Base-by-base conservation (phyloP, 1,140 invertebrate genomes). In the Planococcus citri region DNA sequence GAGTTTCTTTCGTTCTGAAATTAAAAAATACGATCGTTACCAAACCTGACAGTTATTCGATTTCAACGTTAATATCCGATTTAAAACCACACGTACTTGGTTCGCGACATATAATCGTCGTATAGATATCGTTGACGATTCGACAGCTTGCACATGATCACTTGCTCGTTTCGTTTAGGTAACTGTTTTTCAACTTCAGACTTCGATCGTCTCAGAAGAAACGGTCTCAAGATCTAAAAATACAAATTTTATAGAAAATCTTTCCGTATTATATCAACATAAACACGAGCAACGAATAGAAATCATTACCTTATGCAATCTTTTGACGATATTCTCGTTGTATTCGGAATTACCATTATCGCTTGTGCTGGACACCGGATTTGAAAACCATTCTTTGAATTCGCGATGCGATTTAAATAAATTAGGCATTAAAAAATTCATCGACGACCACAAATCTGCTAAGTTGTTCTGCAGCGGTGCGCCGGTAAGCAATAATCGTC, bases 351-450 rank as follows among this genome's bases (percentile, higher is more conserved):
- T 93, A 70, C 95, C 97, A 33, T 12, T 33, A 80, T 98, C 97
- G 72, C 97, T 94, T 92, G 98, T 99, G 69, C 94, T 94, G 69
- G 93, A 95, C 22, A 98, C 89, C 0, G 97, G 96, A 82, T 97
- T 97, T 64, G 92, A 93, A 83, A 99, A 99, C 97, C 97, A 99
- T 80, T 98, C 95, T 78, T 95, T 94, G 76, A 93, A 98, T 79
- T 98, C 94, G 68, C 88, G 83, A 80, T 99, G 96, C 22, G 95
- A 98, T 75, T 95, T 91, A 83, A 99, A 99, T 70, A 99, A 92
- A 81, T 96, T 89, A 58, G 97, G 97, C 97, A 99, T 99, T 9
- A 99, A 84, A 81, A 99, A 99, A 82, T 99, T 97, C 95, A 99
- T 97, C 14, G 99, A 80, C 4, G 97, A 98, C 97, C 97, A 99